A percentile compares a stretch with the other conserved stretches of the same genome.
These are phyloP conservation scores for Amphipyra tragopoginis DNA, from an alignment of 2,888 invertebrate genomes.

Conservation along the genomic window DNA sequence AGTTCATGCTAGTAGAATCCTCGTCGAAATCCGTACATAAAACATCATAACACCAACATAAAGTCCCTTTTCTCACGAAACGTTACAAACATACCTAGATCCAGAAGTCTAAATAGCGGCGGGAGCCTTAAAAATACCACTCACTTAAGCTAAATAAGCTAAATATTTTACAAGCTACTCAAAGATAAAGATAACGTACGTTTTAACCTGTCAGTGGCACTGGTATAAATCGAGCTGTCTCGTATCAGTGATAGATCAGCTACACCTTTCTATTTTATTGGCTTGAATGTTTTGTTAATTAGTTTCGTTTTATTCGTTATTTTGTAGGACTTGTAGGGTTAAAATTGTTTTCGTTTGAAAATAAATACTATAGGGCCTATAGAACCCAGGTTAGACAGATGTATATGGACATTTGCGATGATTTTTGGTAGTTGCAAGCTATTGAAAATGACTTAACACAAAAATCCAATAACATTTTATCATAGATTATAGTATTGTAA, in stretches of 20 bases:
- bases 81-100: not conserved
- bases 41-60: not conserved
- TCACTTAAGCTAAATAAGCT: constrained; percentile 49
- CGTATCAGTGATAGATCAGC: constrained; percentile 59
- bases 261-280: constrained; percentile 57
- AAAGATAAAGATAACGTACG: constrained; percentile 50
- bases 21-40: no score
- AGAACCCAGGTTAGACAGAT: no score
- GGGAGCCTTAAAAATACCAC: constrained; percentile 47
- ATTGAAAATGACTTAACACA: no score
- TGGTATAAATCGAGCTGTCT: constrained; percentile 49
- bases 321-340: constrained; percentile 10
- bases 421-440: no score
- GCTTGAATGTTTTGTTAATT: constrained; percentile 54
- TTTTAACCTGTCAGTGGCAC: constrained; percentile 46
- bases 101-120: not conserved
- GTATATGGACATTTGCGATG: no score
- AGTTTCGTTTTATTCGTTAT: constrained; percentile 32
- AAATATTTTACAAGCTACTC: constrained; percentile 55
- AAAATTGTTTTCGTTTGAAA: not conserved
- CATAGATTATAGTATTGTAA: no score
- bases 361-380: no score
- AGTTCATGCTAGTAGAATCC: no score
- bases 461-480: no score
- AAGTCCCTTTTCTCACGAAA: not conserved